Evolutionary conservation across 2,113 vertebrate genomes (phyloP), one percentile per base, ranked within the genome.

Genomic region (Vulpes vulpes): DNA sequence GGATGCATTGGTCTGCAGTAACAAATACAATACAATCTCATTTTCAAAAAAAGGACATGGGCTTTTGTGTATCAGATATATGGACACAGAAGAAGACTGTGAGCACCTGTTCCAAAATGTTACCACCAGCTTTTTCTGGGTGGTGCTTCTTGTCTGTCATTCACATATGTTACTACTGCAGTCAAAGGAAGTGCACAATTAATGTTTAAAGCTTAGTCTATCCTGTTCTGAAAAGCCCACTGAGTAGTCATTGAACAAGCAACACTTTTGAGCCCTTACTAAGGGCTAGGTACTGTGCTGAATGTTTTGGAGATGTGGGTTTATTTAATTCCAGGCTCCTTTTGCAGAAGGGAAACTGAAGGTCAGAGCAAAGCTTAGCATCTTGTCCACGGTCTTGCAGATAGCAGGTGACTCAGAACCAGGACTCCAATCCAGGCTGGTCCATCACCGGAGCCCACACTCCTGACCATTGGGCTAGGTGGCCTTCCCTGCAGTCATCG

Each of bases 331-430:
- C 30, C 35, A 76, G 51, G 11, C 38, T 35, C 43, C 2, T 27
- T n/a, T 64, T 60, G 57, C 15, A 64, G 38, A 81, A 59, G n/a
- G 74, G 15, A 91, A 57, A 32, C 35, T 16, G 17, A 38, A 73
- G 53, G 16, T 32, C 15, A 27, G 27, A 91, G 60, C 51, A 76
- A 73, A 32, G 49, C 8, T 38, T 32, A 38, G 53, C 59, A 23
- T 25, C 73, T 22, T 5, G 8, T 25, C 27, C 20, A 32, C 1
- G 0, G 27, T 27, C 69, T 43, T 2, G 0, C 38, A 43, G 60
- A 55, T 5, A 5, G 22, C 30, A 57, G 59, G 23, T 51, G 76
- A 86, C 49, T n/a, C 10, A 91, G 60, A 83, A 38, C 10, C 16
- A 62, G 15, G 59, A 80, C 81, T 55, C 53, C 59, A 17, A 27